Base-by-base conservation (phyloP, 2,113 vertebrate species). In the Notothenia rossii region DNA sequence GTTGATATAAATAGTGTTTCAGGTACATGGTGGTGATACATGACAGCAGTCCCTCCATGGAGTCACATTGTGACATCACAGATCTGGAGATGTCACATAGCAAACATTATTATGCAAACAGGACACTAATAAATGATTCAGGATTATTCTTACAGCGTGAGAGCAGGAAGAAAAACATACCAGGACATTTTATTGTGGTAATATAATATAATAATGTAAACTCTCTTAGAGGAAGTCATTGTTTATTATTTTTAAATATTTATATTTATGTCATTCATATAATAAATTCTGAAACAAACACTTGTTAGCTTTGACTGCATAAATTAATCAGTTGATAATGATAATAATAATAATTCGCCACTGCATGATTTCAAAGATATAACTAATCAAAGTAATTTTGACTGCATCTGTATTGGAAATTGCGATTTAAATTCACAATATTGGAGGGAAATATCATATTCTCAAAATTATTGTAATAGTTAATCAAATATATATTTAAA, bases 41-140 rank as follows among this genome's bases (percentile, higher is more conserved):
- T 72, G 25, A 77, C 67, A 25, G 68, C 14, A 10, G 6, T 9
- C 6, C 40, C 66, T 67, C 67, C 49, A 72, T 40, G 3, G 25
- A 40, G 43, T 43, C 68, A 54, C 14, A 13, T 10, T 33, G 25
- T 51, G 29, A 17, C 2, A 4, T n/a, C n/a, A 18, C 51, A 53
- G 53, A 59, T 66, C 33, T 45, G 1, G 17, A 54, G 14, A 29
- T 1, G 2, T 4, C 45, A 61, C 46, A n/a, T 14, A 18, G 14
- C 49, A 50, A 14, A 50, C 10, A 51, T 3, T 40, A 40, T 40
- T 40, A 7, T 7, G 8, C 40, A 29, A 29, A 29, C 29, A 29
- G 29, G 29, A 29, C 33, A 54, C 1, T 10, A 36, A 67, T 13
- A 5, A 4, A 50, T 67, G 18, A 76, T 43, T 67, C 4, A n/a